These are phyloP conservation scores for Molorchus minor DNA, from an alignment of 2,888 invertebrate genomes.

Conservation along the genomic window DNA sequence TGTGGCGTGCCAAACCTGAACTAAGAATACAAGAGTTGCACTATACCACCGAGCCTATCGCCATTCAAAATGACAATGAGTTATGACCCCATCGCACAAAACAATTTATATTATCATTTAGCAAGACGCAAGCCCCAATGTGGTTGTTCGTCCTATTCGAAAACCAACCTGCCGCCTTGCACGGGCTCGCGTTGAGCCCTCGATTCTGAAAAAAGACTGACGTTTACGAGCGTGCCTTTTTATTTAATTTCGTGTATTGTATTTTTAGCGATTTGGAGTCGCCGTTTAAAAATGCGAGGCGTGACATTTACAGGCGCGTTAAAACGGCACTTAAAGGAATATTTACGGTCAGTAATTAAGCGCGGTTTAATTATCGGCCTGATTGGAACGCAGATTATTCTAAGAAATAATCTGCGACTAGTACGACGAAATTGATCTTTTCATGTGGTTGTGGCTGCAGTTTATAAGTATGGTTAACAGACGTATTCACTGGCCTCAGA, in stretches of 20 bases:
- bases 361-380: constrained; percentile 61
- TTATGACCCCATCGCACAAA: constrained; percentile 57
- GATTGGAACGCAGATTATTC: constrained; percentile 61
- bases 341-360: constrained; percentile 64
- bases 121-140: constrained; percentile 16
- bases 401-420: constrained; percentile 53
- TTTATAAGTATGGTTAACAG: no score
- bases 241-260: constrained; percentile 58
- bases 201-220: constrained; percentile 49
- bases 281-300: constrained; percentile 58
- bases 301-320: constrained; percentile 63
- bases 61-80: constrained; percentile 50
- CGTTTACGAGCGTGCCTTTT: constrained; percentile 58
- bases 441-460: constrained; percentile 37
- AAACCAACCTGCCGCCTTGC: constrained; percentile 6
- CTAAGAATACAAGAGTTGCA: neutral
- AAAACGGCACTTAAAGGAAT: constrained; percentile 64
- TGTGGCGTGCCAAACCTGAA: neutral
- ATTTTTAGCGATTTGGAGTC: constrained; percentile 56
- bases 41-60: constrained; percentile 13
- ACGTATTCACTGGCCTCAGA: no score
- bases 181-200: neutral
- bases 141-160: constrained; percentile 1
- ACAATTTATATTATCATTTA: constrained; percentile 59
- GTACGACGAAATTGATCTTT: constrained; percentile 42